These are phyloP conservation scores for Tetheella fluctuosa DNA, from an alignment of 2,888 invertebrate genomes.

Conservation along the genomic window DNA sequence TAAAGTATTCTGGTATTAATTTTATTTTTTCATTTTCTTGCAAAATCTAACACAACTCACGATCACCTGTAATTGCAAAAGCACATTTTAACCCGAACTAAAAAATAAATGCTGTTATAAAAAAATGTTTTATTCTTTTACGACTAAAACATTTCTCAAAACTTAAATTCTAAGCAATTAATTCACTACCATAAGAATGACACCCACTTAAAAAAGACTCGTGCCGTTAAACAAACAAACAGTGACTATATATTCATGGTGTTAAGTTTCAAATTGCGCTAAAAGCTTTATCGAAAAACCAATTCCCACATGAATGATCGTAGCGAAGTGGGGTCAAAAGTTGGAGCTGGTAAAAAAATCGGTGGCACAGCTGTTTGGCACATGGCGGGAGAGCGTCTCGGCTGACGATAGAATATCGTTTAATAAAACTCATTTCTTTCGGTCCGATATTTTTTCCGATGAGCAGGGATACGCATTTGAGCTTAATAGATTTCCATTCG, in stretches of 20 bases:
- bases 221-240: constrained; percentile 37
- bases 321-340: constrained; percentile 79
- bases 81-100: too few relatives aligned
- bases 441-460: constrained; percentile 33
- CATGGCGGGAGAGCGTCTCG: constrained; percentile 51
- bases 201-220: constrained; percentile 51
- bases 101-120: too few relatives aligned
- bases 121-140: too few relatives aligned
- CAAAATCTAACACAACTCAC: too few relatives aligned
- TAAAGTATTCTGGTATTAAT: not conserved
- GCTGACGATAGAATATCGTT: constrained; percentile 40
- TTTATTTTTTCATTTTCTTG: too few relatives aligned
- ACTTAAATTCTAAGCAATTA: constrained; percentile 61
- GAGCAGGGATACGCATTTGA: constrained; percentile 28
- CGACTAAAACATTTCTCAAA: constrained; percentile 1
- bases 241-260: constrained; percentile 41
- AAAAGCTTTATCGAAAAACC: constrained; percentile 55
- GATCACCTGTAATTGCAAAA: too few relatives aligned
- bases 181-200: constrained; percentile 60
- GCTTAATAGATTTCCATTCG: constrained; percentile 10
- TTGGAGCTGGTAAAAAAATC: constrained; percentile 77
- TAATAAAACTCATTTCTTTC: constrained; percentile 42
- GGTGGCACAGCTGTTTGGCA: constrained; percentile 77
- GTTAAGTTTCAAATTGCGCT: constrained; percentile 62
- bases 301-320: constrained; percentile 81